Evolutionary conservation across 2,113 vertebrate species (phyloP).

Genomic region (Synchiropus splendidus): DNA sequence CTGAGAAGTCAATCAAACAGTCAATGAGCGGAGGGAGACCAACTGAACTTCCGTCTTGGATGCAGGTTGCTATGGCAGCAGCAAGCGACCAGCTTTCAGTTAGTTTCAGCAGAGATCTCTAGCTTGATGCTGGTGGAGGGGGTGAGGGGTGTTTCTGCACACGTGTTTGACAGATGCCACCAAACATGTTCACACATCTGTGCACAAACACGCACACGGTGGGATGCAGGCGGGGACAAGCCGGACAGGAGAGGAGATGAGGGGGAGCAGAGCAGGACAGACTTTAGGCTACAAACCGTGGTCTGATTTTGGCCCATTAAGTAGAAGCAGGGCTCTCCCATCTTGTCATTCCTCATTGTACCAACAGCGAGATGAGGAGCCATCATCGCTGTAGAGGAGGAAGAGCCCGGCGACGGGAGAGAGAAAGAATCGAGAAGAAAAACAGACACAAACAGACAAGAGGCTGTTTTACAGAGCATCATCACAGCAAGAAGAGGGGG

Average conservation of each 20-base stretch:
- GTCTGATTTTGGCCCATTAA: conserved; percentile 99
- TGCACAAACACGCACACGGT: conserved; percentile 26
- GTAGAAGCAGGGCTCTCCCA: conserved; percentile 99
- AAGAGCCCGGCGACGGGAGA: conserved; percentile 87
- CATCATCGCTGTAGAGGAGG: conserved; percentile 95
- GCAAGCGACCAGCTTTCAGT: conserved; percentile 34
- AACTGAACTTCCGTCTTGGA: too few relatives aligned
- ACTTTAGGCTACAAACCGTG: conserved; percentile 98
- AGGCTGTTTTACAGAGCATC: conserved; percentile 45
- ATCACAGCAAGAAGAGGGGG: conserved; percentile 18
- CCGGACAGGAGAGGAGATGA: conserved; percentile 61
- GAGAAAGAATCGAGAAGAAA: conserved; percentile 37
- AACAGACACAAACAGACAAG: conserved; percentile 48
- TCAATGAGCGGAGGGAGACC: too few relatives aligned
- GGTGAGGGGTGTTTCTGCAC: conserved; percentile 3
- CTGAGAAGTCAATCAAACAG: conserved; percentile 45
- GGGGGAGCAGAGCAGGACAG: conserved; percentile 63
- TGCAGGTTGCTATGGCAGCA: conserved; percentile 34
- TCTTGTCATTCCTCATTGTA: conserved; percentile 98
- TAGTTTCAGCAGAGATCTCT: conserved; percentile 27
- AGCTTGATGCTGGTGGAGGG: conserved; percentile 9
- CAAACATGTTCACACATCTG: conserved; percentile 19
- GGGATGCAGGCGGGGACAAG: conserved; percentile 40
- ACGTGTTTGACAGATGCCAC: too few relatives aligned
- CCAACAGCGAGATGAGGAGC: conserved; percentile 99